These are phyloP conservation scores for Tautogolabrus adspersus DNA, from an alignment of 2,113 vertebrate genomes.

Conservation along the genomic window DNA sequence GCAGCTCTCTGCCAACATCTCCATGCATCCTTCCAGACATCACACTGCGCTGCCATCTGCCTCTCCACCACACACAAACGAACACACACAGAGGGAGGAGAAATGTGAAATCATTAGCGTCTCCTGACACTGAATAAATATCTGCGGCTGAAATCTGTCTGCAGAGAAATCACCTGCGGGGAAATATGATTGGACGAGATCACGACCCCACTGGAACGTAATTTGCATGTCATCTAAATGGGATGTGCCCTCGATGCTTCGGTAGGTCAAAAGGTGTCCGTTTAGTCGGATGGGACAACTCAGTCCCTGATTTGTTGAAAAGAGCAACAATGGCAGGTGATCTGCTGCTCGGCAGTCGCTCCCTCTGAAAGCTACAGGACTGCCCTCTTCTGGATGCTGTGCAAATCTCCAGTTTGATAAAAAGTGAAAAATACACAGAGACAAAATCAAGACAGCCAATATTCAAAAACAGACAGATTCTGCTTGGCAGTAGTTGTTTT, in stretches of 20 bases:
- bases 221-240: constrained; percentile 81
- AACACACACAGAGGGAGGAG: constrained; percentile 25
- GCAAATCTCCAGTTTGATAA: constrained; percentile 31
- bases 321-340: constrained; percentile 46
- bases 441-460: neutral
- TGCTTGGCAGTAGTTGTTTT: constrained; percentile 67
- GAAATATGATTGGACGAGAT: constrained; percentile 78
- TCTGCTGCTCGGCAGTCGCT: neutral
- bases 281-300: constrained; percentile 56
- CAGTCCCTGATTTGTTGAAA: constrained; percentile 54
- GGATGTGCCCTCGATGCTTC: constrained; percentile 62
- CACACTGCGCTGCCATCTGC: constrained; percentile 82
- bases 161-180: constrained; percentile 76
- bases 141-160: constrained; percentile 75
- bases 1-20: constrained; percentile 80
- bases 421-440: neutral
- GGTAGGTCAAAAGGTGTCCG: constrained; percentile 61
- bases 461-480: constrained; percentile 28
- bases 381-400: constrained; percentile 71
- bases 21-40: constrained; percentile 81
- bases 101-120: constrained; percentile 75
- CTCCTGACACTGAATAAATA: constrained; percentile 79
- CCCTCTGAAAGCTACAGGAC: constrained; percentile 53
- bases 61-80: constrained; percentile 49
- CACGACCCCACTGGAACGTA: constrained; percentile 62